Evolutionary conservation across 2,888 invertebrate genomes (phyloP).

Genomic region (Gibbula magus): DNA sequence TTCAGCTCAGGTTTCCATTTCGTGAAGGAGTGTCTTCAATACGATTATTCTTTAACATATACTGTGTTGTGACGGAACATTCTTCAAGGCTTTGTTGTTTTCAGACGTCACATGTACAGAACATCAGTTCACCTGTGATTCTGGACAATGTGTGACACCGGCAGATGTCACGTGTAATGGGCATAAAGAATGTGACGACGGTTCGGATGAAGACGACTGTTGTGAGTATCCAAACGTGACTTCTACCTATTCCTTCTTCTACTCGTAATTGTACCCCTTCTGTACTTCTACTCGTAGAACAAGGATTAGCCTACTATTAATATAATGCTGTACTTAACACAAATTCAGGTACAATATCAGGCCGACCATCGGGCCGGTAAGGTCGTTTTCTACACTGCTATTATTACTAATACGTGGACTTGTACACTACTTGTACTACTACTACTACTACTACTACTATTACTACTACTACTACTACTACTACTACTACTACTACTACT

Average conservation of each 20-base stretch:
- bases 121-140: conserved; percentile 42
- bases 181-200: conserved; percentile 62
- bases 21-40: no score
- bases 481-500: conserved; percentile 22
- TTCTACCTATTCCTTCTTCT: neutral
- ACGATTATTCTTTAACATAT: no score
- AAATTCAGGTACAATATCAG: no score
- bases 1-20: no score
- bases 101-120: conserved; percentile 41
- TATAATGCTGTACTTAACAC: no score
- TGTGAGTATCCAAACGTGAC: conserved; percentile 32
- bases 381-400: no score
- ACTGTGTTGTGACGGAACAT: no score
- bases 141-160: conserved; percentile 29
- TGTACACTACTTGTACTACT: no score
- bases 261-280: neutral
- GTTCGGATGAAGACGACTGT: conserved; percentile 51
- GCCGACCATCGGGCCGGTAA: no score
- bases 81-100: neutral
- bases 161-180: conserved; percentile 81
- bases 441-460: neutral
- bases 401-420: no score
- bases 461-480: neutral
- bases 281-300: conserved; percentile 20
- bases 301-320: no score